Evolutionary conservation across 1,140 invertebrate genomes (phyloP), one percentile per base, ranked within the genome.

Genomic region (Orius insidiosus): DNA sequence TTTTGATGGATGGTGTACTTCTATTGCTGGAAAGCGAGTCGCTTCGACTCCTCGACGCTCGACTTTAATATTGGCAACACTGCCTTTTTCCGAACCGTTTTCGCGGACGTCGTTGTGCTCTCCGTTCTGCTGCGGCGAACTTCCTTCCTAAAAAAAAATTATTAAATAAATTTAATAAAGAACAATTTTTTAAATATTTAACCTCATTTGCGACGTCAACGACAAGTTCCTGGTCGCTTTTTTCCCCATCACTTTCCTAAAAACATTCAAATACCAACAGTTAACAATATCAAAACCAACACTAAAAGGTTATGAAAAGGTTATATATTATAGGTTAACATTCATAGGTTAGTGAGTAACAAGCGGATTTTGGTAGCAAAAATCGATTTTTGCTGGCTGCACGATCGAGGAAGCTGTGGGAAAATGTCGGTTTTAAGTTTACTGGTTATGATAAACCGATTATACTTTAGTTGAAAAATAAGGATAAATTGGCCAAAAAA

Each of bases 141-240:
- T 67, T 48, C 71, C 72, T 63, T 83, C 78, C 78, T 83, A 56
- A 8, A 63, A 52, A 4, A 53, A 53, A 47, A 39, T n/a, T 33
- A 31, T 9, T 24, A 44, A 6, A 11, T 6, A 1, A 40, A 32
- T n/a, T 1, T 4, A 42, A 35, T 18, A 47, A 44, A 39, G 24
- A 30, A 47, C n/a, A 33, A 9, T n/a, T n/a, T n/a, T n/a, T n/a
- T n/a, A n/a, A n/a, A n/a, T n/a, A 50, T 51, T 57, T 62, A 60
- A 79, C 84, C 68, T 87, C 85, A 59, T 85, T 85, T 33, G 83
- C 83, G 39, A 88, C 86, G 63, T 93, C 87, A 16, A 93, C 87
- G 40, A 93, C 86, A 46, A 93, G 65, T 58, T 93, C 86, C 64
- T 88, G 80, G 59, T 70, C 72, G 63, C 81, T 85, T 59, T 81